phyloP scores from a whole-genome alignment of 2,113 vertebrate species.

The Lathamus discolor region DNA sequence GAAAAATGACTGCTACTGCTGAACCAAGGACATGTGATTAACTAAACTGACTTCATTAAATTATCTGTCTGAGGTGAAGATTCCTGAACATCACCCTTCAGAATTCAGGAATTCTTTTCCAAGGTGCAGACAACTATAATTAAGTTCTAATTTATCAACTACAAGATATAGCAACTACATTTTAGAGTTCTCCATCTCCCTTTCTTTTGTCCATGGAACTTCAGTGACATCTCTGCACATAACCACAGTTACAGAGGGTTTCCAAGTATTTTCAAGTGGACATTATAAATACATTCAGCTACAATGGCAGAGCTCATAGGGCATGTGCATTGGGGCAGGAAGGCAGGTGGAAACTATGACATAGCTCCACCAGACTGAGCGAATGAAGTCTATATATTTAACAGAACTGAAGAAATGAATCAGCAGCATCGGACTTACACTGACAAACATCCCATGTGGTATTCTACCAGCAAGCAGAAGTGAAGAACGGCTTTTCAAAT shows the following conservation, averaged over 20 bases:
- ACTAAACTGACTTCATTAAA: not conserved
- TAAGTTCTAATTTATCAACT: not conserved
- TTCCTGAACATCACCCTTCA: not conserved
- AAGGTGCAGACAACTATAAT: not conserved
- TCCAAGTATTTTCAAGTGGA: not conserved
- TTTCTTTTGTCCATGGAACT: not conserved
- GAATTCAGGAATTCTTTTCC: not conserved
- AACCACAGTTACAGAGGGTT: not conserved
- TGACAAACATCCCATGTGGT: not conserved
- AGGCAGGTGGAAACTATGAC: not conserved
- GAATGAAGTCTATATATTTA: not conserved
- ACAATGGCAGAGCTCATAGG: not conserved
- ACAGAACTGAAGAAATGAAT: not conserved
- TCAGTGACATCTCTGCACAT: not conserved
- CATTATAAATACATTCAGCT: not conserved
- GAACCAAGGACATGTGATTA: not conserved
- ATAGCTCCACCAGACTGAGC: not conserved
- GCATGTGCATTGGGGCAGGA: not conserved
- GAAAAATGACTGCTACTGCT: too few species aligned
- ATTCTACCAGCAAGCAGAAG: not conserved
- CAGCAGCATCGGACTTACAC: not conserved
- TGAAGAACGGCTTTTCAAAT: not conserved
- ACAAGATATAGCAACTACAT: not conserved
- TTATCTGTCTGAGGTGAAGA: not conserved
- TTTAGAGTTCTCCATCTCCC: not conserved